These are phyloP conservation scores for Noctua fimbriata DNA, from an alignment of 2,888 invertebrate species.

Conservation along the genomic window DNA sequence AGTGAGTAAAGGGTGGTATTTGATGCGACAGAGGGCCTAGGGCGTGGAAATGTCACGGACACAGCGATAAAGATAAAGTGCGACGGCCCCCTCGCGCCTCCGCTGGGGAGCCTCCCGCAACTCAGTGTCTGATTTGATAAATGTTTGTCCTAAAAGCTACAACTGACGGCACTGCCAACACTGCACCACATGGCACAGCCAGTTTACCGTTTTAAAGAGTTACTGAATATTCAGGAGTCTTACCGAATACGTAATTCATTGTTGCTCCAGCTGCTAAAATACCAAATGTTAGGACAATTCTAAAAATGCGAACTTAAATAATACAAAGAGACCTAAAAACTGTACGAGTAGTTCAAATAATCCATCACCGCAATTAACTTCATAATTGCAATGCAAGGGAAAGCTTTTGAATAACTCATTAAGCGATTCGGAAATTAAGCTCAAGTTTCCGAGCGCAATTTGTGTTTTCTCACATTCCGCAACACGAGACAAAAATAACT, in stretches of 20 bases:
- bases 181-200: neutral
- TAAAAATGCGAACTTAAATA: neutral
- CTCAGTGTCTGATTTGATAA: conserved; percentile 46
- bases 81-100: conserved; percentile 49
- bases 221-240: conserved; percentile 31
- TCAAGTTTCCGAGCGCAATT: conserved; percentile 20
- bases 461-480: neutral
- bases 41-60: conserved; percentile 87
- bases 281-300: neutral
- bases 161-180: conserved; percentile 1
- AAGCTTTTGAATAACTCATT: conserved; percentile 32
- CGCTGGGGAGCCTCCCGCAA: conserved; percentile 31
- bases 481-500: conserved; percentile 21
- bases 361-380: conserved; percentile 5
- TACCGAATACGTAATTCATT: conserved; percentile 14
- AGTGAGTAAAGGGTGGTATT: conserved; percentile 72
- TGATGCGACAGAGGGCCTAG: conserved; percentile 70
- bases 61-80: conserved; percentile 79
- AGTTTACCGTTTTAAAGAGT: neutral
- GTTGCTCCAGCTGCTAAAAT: neutral
- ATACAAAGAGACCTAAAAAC: neutral
- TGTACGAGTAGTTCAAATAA: neutral
- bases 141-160: conserved; percentile 24
- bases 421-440: conserved; percentile 35
- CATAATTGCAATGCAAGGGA: conserved; percentile 15